Evolutionary conservation across 1,140 invertebrate genomes (phyloP).

Genomic region (Sminthurides bifidus): DNA sequence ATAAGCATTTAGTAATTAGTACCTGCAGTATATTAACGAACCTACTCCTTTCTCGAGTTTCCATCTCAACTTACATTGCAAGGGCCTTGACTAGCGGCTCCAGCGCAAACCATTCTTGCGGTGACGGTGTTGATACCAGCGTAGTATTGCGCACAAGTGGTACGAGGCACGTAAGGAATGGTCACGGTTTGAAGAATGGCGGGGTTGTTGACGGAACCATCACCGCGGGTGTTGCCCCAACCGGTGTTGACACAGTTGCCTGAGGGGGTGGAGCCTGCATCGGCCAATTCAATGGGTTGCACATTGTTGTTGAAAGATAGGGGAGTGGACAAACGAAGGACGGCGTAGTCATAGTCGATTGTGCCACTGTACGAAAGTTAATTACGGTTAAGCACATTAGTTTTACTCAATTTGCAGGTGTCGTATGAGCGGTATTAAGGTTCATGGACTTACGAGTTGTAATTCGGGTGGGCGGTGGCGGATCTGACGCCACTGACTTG

Average conservation of each 20-base stretch:
- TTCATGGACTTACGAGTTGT: slow-evolving; percentile 37
- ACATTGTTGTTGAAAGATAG: slow-evolving; percentile 11
- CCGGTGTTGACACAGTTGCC: slow-evolving; percentile 5
- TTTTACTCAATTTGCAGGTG: background rate
- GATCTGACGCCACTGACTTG: slow-evolving; percentile 38
- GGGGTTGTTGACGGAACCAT: slow-evolving; percentile 8
- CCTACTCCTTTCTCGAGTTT: no score
- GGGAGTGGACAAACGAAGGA: slow-evolving; percentile 17
- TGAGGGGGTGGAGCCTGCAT: slow-evolving; percentile 2
- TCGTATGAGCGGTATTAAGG: background rate
- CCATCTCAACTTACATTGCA: slow-evolving; percentile 20
- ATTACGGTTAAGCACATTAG: slow-evolving; percentile 12
- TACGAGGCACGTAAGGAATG: slow-evolving; percentile 2
- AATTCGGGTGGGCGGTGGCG: slow-evolving; percentile 40
- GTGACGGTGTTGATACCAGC: slow-evolving; percentile 18
- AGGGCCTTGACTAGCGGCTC: slow-evolving; percentile 5
- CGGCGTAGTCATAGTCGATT: slow-evolving; percentile 33
- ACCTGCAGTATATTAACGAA: background rate
- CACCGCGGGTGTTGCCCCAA: slow-evolving; percentile 13
- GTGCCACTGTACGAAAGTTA: slow-evolving; percentile 30
- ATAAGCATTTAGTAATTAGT: background rate
- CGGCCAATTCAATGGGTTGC: background rate
- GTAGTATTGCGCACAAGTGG: slow-evolving; percentile 3
- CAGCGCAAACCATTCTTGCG: slow-evolving; percentile 12
- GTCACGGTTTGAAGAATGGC: slow-evolving; percentile 8